A percentile compares a stretch with the other conserved stretches of the same genome.
Evolutionary conservation across 2,797 vertebrate genomes (phyloP).

Genomic region (Sebastes oblongus): DNA sequence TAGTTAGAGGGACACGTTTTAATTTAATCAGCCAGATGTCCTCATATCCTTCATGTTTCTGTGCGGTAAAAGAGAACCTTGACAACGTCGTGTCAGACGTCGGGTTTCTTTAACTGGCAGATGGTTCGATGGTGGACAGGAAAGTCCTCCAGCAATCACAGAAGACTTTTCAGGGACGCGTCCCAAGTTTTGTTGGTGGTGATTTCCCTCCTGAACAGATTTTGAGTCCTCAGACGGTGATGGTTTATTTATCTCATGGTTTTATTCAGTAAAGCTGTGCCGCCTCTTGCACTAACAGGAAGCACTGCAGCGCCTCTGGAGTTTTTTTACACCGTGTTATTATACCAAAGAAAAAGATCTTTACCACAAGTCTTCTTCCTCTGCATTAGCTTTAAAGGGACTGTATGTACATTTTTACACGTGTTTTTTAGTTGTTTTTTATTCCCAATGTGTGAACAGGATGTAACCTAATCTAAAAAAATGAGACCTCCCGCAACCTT

Average conservation of each 20-base stretch:
- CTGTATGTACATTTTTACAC: too few species aligned
- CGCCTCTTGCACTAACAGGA: background rate
- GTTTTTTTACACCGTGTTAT: too few species aligned
- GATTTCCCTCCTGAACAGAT: background rate
- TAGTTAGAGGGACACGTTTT: slow-evolving; percentile 51
- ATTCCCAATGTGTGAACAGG: too few species aligned
- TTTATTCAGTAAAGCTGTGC: background rate
- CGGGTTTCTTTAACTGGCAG: slow-evolving; percentile 16
- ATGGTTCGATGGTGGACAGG: background rate
- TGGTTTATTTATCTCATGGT: background rate
- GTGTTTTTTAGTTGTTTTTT: too few species aligned
- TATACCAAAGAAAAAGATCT: too few species aligned
- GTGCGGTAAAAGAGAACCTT: slow-evolving; percentile 44
- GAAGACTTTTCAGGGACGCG: background rate
- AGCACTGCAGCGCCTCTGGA: too few species aligned
- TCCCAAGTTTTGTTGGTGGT: background rate
- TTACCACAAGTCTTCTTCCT: too few species aligned
- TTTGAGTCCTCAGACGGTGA: background rate
- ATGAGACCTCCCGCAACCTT: too few species aligned
- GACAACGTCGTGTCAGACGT: slow-evolving; percentile 37
- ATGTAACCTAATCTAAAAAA: too few species aligned
- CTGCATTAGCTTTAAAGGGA: too few species aligned
- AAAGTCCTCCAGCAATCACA: background rate
- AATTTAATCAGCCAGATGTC: slow-evolving; percentile 70
- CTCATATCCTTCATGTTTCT: slow-evolving; percentile 40